Conservation (phyloP, 1,140 invertebrate genomes). For the Neodiprion pinetum region DNA sequence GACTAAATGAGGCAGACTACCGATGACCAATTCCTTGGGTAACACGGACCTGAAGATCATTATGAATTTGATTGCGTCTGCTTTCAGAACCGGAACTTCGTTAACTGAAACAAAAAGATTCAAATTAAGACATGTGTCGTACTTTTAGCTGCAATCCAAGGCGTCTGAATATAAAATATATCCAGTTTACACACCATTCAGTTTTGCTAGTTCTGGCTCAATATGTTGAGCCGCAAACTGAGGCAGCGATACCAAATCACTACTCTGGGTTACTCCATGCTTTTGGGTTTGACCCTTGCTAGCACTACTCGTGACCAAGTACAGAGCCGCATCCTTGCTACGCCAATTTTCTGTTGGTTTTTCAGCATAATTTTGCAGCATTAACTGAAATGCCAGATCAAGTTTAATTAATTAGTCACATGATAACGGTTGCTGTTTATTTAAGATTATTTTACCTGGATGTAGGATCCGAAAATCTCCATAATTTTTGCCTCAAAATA, state of each 20-base stretch:
- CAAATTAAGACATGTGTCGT: slow-evolving; percentile 29
- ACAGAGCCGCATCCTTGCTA: slow-evolving; percentile 94
- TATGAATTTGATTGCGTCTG: slow-evolving; percentile 94
- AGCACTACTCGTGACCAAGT: slow-evolving; percentile 93
- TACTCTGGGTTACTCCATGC: slow-evolving; percentile 90
- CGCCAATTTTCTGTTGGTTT: slow-evolving; percentile 85
- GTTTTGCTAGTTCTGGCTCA: slow-evolving; percentile 80
- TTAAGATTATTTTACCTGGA: slow-evolving; percentile 60
- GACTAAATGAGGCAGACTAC: slow-evolving; percentile 79
- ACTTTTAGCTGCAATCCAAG: slow-evolving; percentile 17
- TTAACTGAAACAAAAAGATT: slow-evolving; percentile 72
- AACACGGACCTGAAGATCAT: slow-evolving; percentile 94
- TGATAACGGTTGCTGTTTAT: neutral
- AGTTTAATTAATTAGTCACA: slow-evolving; percentile 11
- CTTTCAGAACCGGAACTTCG: slow-evolving; percentile 89
- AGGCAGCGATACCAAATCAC: slow-evolving; percentile 85
- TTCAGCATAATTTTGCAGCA: slow-evolving; percentile 79
- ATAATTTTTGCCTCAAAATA: slow-evolving; percentile 94
- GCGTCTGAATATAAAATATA: slow-evolving; percentile 11
- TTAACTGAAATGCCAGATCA: slow-evolving; percentile 65
- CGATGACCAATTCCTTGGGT: slow-evolving; percentile 77
- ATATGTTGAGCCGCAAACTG: slow-evolving; percentile 90
- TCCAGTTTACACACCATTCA: slow-evolving; percentile 68
- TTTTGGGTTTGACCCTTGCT: slow-evolving; percentile 90
- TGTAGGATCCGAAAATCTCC: slow-evolving; percentile 89